Evolutionary conservation across 1,140 invertebrate species (phyloP).

Genomic region (Hestina assimilis): DNA sequence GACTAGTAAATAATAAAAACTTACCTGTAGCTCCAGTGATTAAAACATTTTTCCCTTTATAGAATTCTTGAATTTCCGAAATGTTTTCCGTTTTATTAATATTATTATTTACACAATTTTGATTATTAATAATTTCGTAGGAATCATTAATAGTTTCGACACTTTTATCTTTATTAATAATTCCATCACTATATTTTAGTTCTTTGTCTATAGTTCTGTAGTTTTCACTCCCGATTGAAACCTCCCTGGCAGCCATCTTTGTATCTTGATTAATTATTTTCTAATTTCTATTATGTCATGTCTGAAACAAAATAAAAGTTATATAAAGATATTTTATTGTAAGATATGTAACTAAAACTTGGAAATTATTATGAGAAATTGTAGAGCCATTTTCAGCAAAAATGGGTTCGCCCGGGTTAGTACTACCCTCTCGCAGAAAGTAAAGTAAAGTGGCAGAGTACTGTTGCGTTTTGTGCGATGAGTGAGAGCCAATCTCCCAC

Average conservation of each 20-base stretch:
- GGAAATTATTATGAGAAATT: too few species aligned
- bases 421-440: too few species aligned
- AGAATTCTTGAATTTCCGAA: conserved; percentile 57
- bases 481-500: too few species aligned
- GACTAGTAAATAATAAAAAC: conserved; percentile 9
- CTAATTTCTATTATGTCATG: conserved; percentile 24
- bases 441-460: too few species aligned
- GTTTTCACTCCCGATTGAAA: not conserved
- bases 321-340: not conserved
- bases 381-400: too few species aligned
- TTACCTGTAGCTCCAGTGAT: conserved; percentile 66
- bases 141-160: conserved; percentile 13
- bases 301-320: conserved; percentile 25
- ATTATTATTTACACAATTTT: conserved; percentile 23
- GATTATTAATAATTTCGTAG: conserved; percentile 6
- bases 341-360: too few species aligned
- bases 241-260: conserved; percentile 28
- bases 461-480: too few species aligned
- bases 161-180: conserved; percentile 3
- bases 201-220: conserved; percentile 8
- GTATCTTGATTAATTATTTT: conserved; percentile 12
- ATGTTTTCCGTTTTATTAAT: conserved; percentile 34
- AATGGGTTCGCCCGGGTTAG: too few species aligned
- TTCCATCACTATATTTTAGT: conserved; percentile 12
- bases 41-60: conserved; percentile 56